phyloP scores from a whole-genome alignment of 2,888 invertebrate genomes.

The Volucella bombylans region DNA sequence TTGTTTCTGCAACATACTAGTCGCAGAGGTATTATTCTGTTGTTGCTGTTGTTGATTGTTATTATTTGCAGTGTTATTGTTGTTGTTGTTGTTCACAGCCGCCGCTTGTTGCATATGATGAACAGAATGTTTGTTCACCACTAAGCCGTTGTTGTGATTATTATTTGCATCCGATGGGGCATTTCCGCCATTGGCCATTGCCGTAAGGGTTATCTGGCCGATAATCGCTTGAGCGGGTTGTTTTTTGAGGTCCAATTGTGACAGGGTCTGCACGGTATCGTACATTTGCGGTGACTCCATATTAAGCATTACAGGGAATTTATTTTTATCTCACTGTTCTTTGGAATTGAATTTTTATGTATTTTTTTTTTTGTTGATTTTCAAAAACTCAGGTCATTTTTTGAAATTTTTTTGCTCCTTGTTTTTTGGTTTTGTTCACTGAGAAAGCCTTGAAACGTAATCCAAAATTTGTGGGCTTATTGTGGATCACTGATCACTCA shows the following conservation, averaged over 20 bases:
- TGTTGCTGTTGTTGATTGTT: conserved; percentile 75
- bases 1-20: conserved; percentile 84
- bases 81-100: conserved; percentile 78
- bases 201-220: conserved; percentile 81
- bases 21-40: conserved; percentile 76
- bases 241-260: conserved; percentile 82
- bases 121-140: conserved; percentile 82
- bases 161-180: conserved; percentile 77
- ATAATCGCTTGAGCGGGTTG: conserved; percentile 82
- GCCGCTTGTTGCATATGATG: conserved; percentile 82
- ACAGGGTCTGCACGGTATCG: conserved; percentile 82
- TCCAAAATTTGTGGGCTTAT: conserved; percentile 51
- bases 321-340: conserved; percentile 53
- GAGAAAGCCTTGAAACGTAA: conserved; percentile 41
- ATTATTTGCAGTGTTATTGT: conserved; percentile 72
- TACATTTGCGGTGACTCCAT: conserved; percentile 83
- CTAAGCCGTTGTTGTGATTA: conserved; percentile 78
- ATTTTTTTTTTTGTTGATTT: conserved; percentile 14
- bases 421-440: conserved; percentile 61
- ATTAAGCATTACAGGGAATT: conserved; percentile 79
- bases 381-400: conserved; percentile 39
- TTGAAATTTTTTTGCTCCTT: not conserved
- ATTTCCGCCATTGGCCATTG: conserved; percentile 77
- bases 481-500: conserved; percentile 35
- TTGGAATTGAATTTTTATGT: conserved; percentile 25